phyloP scores from a whole-genome alignment of 2,888 invertebrate genomes.

The Ditula angustiorana region DNA sequence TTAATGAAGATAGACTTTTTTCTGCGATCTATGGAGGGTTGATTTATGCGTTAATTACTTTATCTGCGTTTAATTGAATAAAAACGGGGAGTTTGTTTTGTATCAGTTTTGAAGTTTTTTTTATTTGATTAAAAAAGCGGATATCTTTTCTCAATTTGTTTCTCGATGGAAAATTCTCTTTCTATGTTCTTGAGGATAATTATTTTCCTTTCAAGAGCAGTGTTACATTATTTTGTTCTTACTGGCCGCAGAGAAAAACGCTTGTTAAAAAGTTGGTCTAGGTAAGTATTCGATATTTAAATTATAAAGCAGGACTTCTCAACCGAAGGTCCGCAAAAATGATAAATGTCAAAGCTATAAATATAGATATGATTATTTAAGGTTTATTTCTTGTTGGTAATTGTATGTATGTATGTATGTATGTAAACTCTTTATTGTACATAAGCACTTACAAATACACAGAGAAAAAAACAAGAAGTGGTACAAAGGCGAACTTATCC shows the following conservation, averaged over 20 bases:
- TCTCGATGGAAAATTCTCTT: conserved; percentile 2
- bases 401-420: too few relatives aligned
- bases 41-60: conserved; percentile 60
- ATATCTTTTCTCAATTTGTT: conserved; percentile 1
- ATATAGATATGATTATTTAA: too few relatives aligned
- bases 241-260: not conserved
- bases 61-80: conserved; percentile 59
- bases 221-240: not conserved
- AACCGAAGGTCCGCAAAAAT: too few relatives aligned
- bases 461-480: too few relatives aligned
- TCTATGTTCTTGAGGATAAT: not conserved
- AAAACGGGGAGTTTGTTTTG: conserved; percentile 37
- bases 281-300: not conserved
- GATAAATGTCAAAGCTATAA: too few relatives aligned
- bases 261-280: not conserved
- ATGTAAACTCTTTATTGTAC: too few relatives aligned
- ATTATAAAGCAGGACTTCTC: not conserved
- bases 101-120: conserved; percentile 37
- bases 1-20: conserved; percentile 52
- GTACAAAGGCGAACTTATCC: too few relatives aligned
- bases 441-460: too few relatives aligned
- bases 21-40: conserved; percentile 59
- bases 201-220: not conserved
- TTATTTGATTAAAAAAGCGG: conserved; percentile 38
- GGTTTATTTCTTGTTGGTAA: too few relatives aligned